Conservation (phyloP, 1,140 invertebrate genomes). For the Drosophila fuyamai region DNA sequence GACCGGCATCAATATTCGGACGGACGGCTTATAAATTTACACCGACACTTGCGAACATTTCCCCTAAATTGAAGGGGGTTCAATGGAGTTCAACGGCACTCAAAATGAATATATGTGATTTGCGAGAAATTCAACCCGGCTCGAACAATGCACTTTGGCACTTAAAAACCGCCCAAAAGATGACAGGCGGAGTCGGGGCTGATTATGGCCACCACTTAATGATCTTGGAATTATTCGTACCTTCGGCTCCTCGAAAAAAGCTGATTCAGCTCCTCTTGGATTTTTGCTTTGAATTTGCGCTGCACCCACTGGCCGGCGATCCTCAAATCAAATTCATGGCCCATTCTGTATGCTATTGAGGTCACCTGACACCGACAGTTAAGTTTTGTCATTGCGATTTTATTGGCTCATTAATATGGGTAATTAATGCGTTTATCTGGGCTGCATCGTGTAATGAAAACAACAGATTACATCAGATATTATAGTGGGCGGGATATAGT, state of each 20-base stretch:
- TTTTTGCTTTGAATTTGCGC: background rate
- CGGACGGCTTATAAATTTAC: constrained; percentile 44
- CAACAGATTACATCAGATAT: constrained; percentile 73
- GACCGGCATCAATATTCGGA: constrained; percentile 7
- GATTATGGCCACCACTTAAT: constrained; percentile 36
- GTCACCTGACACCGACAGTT: constrained; percentile 60
- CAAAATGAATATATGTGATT: constrained; percentile 51
- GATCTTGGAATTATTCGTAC: constrained; percentile 6
- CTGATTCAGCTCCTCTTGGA: constrained; percentile 5
- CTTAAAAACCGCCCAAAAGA: constrained; percentile 49
- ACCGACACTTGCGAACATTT: constrained; percentile 45
- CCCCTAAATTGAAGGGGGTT: constrained; percentile 33
- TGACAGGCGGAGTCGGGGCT: constrained; percentile 19
- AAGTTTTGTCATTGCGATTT: constrained; percentile 50
- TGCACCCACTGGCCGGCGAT: constrained; percentile 21
- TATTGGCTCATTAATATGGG: constrained; percentile 63
- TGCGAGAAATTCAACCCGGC: constrained; percentile 18
- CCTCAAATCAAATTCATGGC: constrained; percentile 72
- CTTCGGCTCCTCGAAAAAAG: too few relatives aligned
- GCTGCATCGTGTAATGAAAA: constrained; percentile 61
- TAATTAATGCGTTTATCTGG: constrained; percentile 71
- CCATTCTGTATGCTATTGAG: constrained; percentile 55
- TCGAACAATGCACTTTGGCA: constrained; percentile 71
- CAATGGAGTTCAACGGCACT: constrained; percentile 55
- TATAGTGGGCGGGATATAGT: constrained; percentile 11